phyloP scores from a whole-genome alignment of 2,113 vertebrate species.

The Numenius arquata region DNA sequence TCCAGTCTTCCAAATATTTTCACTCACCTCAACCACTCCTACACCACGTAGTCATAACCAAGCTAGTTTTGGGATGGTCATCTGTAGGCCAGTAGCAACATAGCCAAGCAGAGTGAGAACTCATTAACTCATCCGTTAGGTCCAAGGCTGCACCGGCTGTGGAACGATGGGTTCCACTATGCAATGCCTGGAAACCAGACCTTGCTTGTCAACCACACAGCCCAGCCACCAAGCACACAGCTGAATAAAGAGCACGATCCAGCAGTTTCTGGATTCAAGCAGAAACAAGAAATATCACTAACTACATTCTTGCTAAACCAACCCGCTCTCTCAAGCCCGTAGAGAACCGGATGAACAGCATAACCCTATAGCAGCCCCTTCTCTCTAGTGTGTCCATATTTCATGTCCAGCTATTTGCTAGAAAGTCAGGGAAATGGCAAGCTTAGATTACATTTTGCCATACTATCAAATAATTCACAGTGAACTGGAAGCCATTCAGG shows the following conservation, averaged over 20 bases:
- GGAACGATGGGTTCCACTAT: rapidly evolving
- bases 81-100: neutral
- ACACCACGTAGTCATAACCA: neutral
- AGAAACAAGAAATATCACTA: neutral
- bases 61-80: neutral
- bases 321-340: rapidly evolving
- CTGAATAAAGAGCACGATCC: neutral
- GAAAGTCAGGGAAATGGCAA: neutral
- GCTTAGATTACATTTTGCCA: neutral
- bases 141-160: rapidly evolving
- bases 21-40: neutral
- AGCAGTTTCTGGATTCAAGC: neutral
- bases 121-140: neutral
- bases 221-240: neutral
- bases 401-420: neutral
- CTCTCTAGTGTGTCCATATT: neutral
- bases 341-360: neutral
- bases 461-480: constrained; percentile 9
- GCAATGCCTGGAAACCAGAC: neutral
- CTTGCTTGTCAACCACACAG: neutral
- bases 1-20: neutral
- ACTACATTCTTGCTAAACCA: neutral
- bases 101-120: neutral
- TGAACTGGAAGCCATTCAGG: constrained; percentile 17
- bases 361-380: neutral